These are phyloP conservation scores for Argyresthia goedartella DNA, from an alignment of 2,888 invertebrate species.

Conservation along the genomic window DNA sequence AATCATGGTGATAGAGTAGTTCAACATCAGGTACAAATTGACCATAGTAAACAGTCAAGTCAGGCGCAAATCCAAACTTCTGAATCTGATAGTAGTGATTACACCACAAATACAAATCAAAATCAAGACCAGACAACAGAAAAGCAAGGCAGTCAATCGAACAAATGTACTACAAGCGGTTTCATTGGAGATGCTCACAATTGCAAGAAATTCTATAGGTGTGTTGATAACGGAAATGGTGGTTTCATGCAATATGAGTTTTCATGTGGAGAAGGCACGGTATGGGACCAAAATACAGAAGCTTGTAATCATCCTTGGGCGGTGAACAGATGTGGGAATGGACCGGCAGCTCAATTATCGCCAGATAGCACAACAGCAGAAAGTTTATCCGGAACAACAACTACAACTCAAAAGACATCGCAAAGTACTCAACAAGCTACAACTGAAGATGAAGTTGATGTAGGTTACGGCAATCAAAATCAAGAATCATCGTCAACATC, in stretches of 20 bases:
- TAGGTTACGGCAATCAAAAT: conserved; percentile 14
- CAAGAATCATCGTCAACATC: background rate
- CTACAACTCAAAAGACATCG: conserved; percentile 11
- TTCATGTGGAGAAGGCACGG: conserved; percentile 70
- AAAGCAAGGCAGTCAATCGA: conserved; percentile 8
- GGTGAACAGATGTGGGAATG: conserved; percentile 37
- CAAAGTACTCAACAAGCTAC: conserved; percentile 10
- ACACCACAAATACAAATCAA: background rate
- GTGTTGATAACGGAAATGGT: conserved; percentile 62
- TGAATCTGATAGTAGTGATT: conserved; percentile 12
- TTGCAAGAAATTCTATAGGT: conserved; percentile 78
- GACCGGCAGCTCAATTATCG: conserved; percentile 5
- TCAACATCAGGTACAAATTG: conserved; percentile 38
- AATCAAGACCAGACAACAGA: background rate
- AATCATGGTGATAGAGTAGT: conserved; percentile 27
- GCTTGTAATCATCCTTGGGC: conserved; percentile 73
- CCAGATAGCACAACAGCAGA: conserved; percentile 7
- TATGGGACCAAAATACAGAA: conserved; percentile 69
- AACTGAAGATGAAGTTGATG: conserved; percentile 11
- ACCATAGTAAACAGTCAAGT: conserved; percentile 33
- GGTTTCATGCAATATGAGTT: conserved; percentile 64
- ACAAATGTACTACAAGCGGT: conserved; percentile 55
- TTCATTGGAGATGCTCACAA: conserved; percentile 68
- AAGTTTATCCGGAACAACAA: conserved; percentile 11
- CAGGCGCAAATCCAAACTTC: conserved; percentile 29